A percentile compares a stretch with the other conserved stretches of the same genome.
These are phyloP conservation scores for Phylloscopus trochilus DNA, from an alignment of 2,113 vertebrate genomes.

Conservation along the genomic window DNA sequence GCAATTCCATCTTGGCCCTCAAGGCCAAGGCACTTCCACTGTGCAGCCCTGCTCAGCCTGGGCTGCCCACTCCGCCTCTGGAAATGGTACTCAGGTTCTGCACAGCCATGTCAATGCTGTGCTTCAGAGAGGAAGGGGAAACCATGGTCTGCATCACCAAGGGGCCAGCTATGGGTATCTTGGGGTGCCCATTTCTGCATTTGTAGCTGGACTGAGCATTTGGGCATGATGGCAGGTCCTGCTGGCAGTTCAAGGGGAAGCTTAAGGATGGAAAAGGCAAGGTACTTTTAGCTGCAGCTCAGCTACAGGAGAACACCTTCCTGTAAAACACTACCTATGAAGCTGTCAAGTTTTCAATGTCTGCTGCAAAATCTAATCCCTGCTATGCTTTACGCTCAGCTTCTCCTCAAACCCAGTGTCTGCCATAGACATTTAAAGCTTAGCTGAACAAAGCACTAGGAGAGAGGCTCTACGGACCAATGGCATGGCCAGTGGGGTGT, in stretches of 20 bases:
- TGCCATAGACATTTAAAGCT: not conserved
- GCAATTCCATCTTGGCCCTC: not conserved
- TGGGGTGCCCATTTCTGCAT: not conserved
- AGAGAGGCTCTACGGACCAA: fast-evolving
- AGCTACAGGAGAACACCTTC: not conserved
- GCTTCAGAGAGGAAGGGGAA: not conserved
- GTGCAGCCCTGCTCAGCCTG: not conserved
- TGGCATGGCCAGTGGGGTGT: not conserved
- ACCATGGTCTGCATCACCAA: fast-evolving
- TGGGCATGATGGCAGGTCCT: not conserved
- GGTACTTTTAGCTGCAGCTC: not conserved
- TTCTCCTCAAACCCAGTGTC: not conserved
- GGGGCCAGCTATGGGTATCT: not conserved
- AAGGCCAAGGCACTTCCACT: not conserved
- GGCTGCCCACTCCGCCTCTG: not conserved
- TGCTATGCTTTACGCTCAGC: not conserved
- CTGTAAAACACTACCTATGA: not conserved
- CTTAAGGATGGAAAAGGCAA: not conserved
- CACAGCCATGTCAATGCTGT: fast-evolving
- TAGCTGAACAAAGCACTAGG: not conserved
- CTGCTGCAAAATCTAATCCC: not conserved
- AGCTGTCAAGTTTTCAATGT: not conserved
- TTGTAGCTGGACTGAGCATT: not conserved
- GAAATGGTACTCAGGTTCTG: not conserved
- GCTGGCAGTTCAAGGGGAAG: not conserved